These are phyloP conservation scores for Drosophila tani DNA, from an alignment of 1,140 invertebrate genomes.

Conservation along the genomic window DNA sequence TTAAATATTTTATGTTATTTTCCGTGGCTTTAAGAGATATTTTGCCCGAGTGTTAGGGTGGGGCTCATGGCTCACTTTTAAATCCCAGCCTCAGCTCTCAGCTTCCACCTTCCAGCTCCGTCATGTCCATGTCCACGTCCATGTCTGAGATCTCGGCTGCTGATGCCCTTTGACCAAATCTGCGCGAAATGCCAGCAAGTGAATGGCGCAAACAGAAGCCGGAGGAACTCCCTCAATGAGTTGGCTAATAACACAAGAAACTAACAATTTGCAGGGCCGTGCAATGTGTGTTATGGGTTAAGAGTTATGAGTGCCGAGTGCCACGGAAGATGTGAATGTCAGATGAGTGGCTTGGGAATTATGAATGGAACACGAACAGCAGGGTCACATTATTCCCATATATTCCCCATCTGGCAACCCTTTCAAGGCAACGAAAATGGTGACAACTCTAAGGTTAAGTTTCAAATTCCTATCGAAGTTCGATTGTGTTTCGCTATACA, in stretches of 20 bases:
- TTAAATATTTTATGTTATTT: too few relatives aligned
- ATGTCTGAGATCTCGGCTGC: conserved; percentile 26
- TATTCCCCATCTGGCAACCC: too few relatives aligned
- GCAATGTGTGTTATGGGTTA: conserved; percentile 22
- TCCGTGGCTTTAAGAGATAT: too few relatives aligned
- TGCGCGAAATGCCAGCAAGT: conserved; percentile 46
- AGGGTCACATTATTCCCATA: neutral
- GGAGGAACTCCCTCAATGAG: conserved; percentile 19
- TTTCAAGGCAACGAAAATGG: too few relatives aligned
- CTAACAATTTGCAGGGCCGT: neutral
- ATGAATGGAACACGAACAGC: neutral
- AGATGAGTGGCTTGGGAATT: neutral
- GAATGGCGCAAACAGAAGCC: conserved; percentile 39
- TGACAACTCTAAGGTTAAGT: too few relatives aligned
- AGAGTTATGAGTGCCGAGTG: conserved; percentile 18
- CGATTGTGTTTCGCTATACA: too few relatives aligned
- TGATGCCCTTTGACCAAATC: conserved; percentile 42
- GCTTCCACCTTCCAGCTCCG: neutral
- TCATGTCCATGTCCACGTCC: conserved; percentile 29
- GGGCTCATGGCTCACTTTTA: conserved; percentile 23
- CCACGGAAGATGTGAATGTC: conserved; percentile 11
- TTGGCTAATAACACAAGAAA: conserved; percentile 8
- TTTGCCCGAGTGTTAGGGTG: conserved; percentile 13
- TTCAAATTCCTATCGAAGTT: too few relatives aligned
- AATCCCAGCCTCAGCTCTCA: neutral